Base-by-base conservation (phyloP, 2,113 vertebrate genomes). In the Lipophrys pholis region DNA sequence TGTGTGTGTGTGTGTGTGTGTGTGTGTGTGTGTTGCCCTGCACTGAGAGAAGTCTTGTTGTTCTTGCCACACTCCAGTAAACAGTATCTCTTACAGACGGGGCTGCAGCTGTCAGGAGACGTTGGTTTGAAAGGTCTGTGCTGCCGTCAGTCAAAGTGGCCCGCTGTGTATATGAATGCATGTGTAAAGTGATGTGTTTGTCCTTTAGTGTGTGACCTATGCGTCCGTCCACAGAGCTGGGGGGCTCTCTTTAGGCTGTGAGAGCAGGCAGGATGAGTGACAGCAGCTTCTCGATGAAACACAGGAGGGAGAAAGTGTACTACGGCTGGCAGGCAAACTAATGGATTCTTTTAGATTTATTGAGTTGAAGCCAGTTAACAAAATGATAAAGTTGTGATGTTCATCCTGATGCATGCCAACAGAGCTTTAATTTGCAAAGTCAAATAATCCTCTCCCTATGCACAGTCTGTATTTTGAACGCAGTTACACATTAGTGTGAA, bases 91-190 rank as follows among this genome's bases (percentile, higher is more conserved):
- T 73, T 62, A 63, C 67, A 54, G 53, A 76, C 41, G 45, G 62
- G 30, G 61, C 74, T 81, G 73, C 74, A 82, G 69, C 78, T 89
- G 83, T 84, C 75, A 69, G 69, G 40, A 77, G 66, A 60, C 6
- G 17, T 78, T 43, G 14, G 7, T 74, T 57, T 80, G 58, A 85
- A 48, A 54, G 30, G 56, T 71, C 53, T 3, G 11, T 76, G 67
- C 67, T 72, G 67, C 35, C 45, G 74, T 62, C 78, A 59, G 54
- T 82, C 70, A 76, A 59, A 65, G 3, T 35, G 40, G 12, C 48
- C 35, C 9, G 40, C 54, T 41, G 42, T 77, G 45, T 56, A 45
- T 63, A 21, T 61, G 10, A n/a, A 46, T 40, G 51, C n/a, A 11
- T 39, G 40, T 42, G 54, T 52, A 62, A 16, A 45, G 38, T 8